Percentiles rank a stretch among this genome's conserved stretches.
Evolutionary conservation across 1,140 invertebrate species (phyloP).

Genomic region (Papilio aristodemus): DNA sequence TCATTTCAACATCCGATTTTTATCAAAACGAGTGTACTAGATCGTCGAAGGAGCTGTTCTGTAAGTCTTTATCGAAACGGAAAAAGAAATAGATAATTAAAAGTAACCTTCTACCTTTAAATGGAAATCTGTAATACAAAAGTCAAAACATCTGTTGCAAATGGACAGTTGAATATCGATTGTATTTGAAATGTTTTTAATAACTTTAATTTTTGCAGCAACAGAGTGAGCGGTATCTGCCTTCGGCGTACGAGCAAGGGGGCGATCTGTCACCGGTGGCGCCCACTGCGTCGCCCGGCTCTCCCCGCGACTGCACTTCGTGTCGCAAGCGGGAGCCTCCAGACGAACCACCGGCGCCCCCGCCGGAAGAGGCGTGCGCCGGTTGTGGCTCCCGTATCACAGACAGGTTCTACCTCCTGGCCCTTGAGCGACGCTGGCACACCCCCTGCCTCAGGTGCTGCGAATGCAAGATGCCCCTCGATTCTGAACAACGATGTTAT

Average conservation of each 20-base stretch:
- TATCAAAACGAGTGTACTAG: no score
- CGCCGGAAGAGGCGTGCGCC: constrained; percentile 86
- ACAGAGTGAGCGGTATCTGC: constrained; percentile 83
- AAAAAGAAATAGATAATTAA: no score
- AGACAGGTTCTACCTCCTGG: constrained; percentile 95
- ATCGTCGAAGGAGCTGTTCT: no score
- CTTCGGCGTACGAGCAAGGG: constrained; percentile 85
- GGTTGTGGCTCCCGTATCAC: constrained; percentile 92
- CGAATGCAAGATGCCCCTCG: constrained; percentile 93
- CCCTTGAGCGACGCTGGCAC: constrained; percentile 96
- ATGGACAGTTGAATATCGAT: neutral
- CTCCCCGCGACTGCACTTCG: constrained; percentile 77
- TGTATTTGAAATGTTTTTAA: neutral
- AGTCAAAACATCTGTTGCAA: neutral
- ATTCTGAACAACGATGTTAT: constrained; percentile 96
- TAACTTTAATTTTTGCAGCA: constrained; percentile 68
- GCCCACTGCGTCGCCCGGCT: constrained; percentile 81
- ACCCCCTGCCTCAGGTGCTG: constrained; percentile 94
- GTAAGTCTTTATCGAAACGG: no score
- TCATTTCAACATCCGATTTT: no score
- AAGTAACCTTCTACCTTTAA: no score
- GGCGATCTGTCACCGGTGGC: constrained; percentile 87
- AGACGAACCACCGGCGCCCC: constrained; percentile 62
- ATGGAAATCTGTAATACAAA: no score
- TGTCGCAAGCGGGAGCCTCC: constrained; percentile 77